Base-by-base conservation (phyloP, 1,140 invertebrate species). In the Euborellia annulipes region DNA sequence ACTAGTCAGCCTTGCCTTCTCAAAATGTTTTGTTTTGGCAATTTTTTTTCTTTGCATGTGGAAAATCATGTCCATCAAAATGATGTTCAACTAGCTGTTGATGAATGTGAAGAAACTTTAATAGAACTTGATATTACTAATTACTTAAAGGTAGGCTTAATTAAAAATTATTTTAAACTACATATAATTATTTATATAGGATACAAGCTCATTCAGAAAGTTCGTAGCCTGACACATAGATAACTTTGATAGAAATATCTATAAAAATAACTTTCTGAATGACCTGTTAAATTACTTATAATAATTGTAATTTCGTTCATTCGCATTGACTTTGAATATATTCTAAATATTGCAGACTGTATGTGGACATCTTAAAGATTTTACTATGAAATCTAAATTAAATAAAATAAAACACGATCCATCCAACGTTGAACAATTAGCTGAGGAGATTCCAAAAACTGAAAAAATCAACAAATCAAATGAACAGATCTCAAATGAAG, bases 91-190 rank as follows among this genome's bases (percentile, higher is more conserved):
- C 68, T 73, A 16, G 79, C 79, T n/a, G 75, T 85, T 27, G 73
- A 79, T 55, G 74, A 82, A 50, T 85, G 81, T 56, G 73, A 80
- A 49, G 78, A 84, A 63, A 64, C 69, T 16, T 60, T 77, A 1
- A 63, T 79, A 23, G 78, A 84, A 57, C 75, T 82, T 46, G 76
- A 84, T 55, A 79, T 85, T 18, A 81, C 79, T 1, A 66, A 78
- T 50, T 84, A 79, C 58, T 58, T 79, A 3, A 63, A 68, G 55
- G 66, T 69, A 55, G 55, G 36, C 16, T 6, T 27, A n/a, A n/a
- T n/a, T n/a, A n/a, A n/a, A n/a, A n/a, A n/a, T n/a, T n/a, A n/a
- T n/a, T n/a, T n/a, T n/a, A n/a, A n/a, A n/a, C n/a, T n/a, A n/a
- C n/a, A n/a, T n/a, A n/a, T n/a, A n/a, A n/a, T n/a, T n/a, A n/a